Base-by-base conservation (phyloP, 2,113 vertebrate genomes). In the Oryzias woworae region DNA sequence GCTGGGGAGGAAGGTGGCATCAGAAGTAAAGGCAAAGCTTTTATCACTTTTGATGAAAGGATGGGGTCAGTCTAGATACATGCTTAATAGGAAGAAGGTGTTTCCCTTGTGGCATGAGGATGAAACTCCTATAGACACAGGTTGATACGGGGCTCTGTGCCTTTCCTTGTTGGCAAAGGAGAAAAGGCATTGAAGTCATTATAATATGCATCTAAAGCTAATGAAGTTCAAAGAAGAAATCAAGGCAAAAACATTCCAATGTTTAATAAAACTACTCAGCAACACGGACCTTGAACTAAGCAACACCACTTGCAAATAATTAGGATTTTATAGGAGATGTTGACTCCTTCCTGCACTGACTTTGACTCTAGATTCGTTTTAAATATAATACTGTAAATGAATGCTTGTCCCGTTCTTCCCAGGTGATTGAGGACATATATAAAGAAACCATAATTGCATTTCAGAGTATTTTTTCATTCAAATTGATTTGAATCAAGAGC, bases 1-100 rank as follows among this genome's bases (percentile, higher is more conserved):
- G 79, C 72, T 58, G 42, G 61, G 71, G 69, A 57, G 70, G 71
- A 43, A 60, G 73, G 62, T 69, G 80, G 69, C 70, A 81, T 84
- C 81, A 84, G 83, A 88, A 69, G 84, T 80, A 68, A 85, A 82
- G 82, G 75, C 52, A 23, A 84, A 74, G 85, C 84, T 89, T 89
- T 89, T 87, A 89, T 87, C 82, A 89, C 80, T 77, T 77, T 84
- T 85, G 85, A 89, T 89, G 80, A 87, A 89, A 89, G 84, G 84
- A 84, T 54, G 73, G 71, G 84, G 87, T 87, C 85, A 87, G 71
- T 79, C 62, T 81, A 66, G 62, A 82, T 77, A 61, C 78, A 61
- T 71, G 71, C 80, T 86, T 86, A 76, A 87, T 87, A 89, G 74
- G 78, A 83, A 81, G 58, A 20, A 49, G 69, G 73, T 75, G 65